Percentiles rank a stretch among this genome's conserved stretches.
Evolutionary conservation across 2,113 vertebrate species (phyloP).

Genomic region (Rhegmatorhina hoffmannsi): DNA sequence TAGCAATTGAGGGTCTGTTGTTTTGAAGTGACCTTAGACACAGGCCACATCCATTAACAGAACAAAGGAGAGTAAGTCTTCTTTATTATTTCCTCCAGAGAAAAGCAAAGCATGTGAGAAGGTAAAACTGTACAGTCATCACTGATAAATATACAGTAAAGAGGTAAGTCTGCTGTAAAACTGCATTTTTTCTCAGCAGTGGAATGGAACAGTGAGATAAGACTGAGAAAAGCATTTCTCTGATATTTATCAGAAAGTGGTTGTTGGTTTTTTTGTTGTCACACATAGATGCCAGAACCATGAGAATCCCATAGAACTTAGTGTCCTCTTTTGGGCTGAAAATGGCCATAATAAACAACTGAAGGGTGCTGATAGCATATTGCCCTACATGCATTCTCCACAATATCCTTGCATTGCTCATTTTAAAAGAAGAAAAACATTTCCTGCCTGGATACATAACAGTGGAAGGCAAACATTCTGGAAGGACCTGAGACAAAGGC

Average conservation of each 20-base stretch:
- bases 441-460: slow-evolving; percentile 75
- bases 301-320: slow-evolving; percentile 45
- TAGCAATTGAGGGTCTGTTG: slow-evolving; percentile 2
- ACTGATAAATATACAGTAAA: background rate
- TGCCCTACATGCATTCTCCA: slow-evolving; percentile 30
- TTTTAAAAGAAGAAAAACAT: slow-evolving; percentile 75
- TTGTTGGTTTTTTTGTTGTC: background rate
- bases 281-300: background rate
- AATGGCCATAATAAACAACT: slow-evolving; percentile 71
- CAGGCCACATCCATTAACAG: background rate
- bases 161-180: background rate
- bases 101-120: background rate
- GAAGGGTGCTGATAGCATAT: slow-evolving; percentile 66
- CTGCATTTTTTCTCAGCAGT: slow-evolving; percentile 8
- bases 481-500: slow-evolving; percentile 65
- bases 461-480: slow-evolving; percentile 59
- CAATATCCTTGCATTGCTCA: slow-evolving; percentile 58
- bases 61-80: background rate
- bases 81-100: background rate
- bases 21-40: slow-evolving; percentile 38
- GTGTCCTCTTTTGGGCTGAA: slow-evolving; percentile 46
- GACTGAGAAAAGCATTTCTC: slow-evolving; percentile 23
- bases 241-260: slow-evolving; percentile 35
- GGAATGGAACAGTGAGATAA: slow-evolving; percentile 60
- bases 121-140: background rate